phyloP scores from a whole-genome alignment of 1,140 invertebrate species.

The Drosophila kepulauana region DNA sequence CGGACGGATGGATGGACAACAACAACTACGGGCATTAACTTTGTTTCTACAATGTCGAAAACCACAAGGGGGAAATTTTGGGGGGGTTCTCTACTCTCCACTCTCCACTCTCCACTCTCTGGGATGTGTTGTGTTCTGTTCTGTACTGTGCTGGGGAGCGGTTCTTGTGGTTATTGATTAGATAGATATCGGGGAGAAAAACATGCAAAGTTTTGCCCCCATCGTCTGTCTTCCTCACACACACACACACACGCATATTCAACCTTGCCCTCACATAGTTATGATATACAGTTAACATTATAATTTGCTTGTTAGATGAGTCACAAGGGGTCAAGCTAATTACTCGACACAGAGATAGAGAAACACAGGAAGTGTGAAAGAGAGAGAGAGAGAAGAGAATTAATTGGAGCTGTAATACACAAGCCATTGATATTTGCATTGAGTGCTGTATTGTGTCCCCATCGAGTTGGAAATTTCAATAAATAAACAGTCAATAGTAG shows the following conservation, averaged over 20 bases:
- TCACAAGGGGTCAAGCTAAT: slow-evolving; percentile 40
- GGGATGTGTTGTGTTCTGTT: no score
- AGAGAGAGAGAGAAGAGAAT: neutral
- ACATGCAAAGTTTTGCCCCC: slow-evolving; percentile 32
- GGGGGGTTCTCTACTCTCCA: no score
- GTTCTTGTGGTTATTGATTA: slow-evolving; percentile 76
- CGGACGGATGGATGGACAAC: slow-evolving; percentile 23
- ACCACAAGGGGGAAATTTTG: slow-evolving; percentile 30
- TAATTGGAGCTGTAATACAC: no score
- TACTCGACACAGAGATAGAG: slow-evolving; percentile 3
- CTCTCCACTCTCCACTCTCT: no score
- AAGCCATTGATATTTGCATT: no score
- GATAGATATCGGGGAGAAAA: slow-evolving; percentile 56
- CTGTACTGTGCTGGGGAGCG: slow-evolving; percentile 12
- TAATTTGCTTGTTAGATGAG: slow-evolving; percentile 52
- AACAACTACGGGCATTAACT: slow-evolving; percentile 40
- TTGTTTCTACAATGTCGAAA: slow-evolving; percentile 51
- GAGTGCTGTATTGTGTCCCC: no score
- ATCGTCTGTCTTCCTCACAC: neutral
- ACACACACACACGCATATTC: no score
- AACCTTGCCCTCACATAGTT: neutral
- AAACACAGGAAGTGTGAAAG: neutral
- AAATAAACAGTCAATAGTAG: no score
- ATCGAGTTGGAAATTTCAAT: no score
- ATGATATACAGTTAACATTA: slow-evolving; percentile 44